Evolutionary conservation across 2,888 invertebrate species (phyloP).

Genomic region (Apotomis betuletana): DNA sequence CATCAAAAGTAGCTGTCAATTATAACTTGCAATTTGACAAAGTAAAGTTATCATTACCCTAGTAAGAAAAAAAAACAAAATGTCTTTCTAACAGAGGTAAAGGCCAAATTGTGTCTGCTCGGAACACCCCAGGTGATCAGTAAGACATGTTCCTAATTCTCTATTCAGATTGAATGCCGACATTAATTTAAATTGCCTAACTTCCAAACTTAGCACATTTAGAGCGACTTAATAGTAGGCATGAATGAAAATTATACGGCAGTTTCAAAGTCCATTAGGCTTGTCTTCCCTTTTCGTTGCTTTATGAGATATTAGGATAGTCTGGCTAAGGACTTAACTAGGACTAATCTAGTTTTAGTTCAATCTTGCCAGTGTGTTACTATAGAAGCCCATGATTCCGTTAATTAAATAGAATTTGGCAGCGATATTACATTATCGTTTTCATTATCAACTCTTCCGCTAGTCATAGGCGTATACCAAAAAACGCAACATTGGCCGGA

Average conservation of each 20-base stretch:
- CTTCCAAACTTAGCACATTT: constrained; percentile 31
- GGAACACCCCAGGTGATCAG: constrained; percentile 16
- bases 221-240: constrained; percentile 32
- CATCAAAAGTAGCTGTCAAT: no score
- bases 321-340: neutral
- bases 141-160: constrained; percentile 13
- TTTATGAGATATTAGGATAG: constrained; percentile 16
- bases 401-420: no score
- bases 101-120: neutral
- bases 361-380: neutral
- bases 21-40: no score
- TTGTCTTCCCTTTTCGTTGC: constrained; percentile 13
- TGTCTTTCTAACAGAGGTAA: neutral
- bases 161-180: constrained; percentile 30
- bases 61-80: no score
- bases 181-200: constrained; percentile 36
- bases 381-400: no score
- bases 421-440: no score
- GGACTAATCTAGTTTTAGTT: constrained; percentile 8
- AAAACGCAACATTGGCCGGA: no score
- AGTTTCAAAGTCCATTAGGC: constrained; percentile 30
- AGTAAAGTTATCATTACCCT: no score
- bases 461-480: no score
- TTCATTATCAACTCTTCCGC: no score
- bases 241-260: constrained; percentile 35